Evolutionary conservation across 35 echinoderm and acorn worm species (phyloP), one percentile per base, ranked within the genome.

Genomic region (Apostichopus japonicus): DNA sequence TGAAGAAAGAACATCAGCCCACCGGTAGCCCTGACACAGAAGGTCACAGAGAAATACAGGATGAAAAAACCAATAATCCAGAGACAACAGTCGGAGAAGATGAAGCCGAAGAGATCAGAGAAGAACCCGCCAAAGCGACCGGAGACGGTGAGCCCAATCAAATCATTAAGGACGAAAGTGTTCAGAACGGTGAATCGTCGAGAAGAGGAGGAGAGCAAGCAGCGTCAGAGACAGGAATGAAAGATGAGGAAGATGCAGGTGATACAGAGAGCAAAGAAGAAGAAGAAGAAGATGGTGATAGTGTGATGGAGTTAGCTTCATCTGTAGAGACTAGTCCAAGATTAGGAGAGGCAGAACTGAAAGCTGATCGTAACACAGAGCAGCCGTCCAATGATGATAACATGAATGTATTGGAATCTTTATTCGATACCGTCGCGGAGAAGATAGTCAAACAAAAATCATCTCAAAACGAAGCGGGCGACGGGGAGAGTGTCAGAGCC

Each of bases 401-500:
- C 24, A 54, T 90, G 14, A 22, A 90, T 56, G 27, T 54, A 24
- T 27, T 90, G 70, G 88, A 76, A 16, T 56, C 65, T 55, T 54
- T 90, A 14, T 90, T 90, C 55, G 88, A 90, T 71, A 90, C 88
- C 4, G 70, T 90, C 4, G 88, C 88, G 10, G 70, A 90, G 70
- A 90, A 90, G 55, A 52, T 90, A 33, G 70, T 56, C 67, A 76
- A 77, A 75, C 56, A 90, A 53, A 90, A 90, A 8, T 11, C 65
- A 75, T 77, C 65, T 56, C 53, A 19, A 77, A 22, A 9, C 1
- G n/a, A 62, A 77, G 70, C 6, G 52, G 88, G 88, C 77, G 25
- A 44, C n/a, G 17, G 24, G 5, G n/a, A 65, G 59, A 44, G 19
- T 19, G 5, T 4, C n/a, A 77, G 53, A 9, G 65, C 88, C 9